A percentile compares a stretch with the other conserved stretches of the same genome.
phyloP scores from a whole-genome alignment of 2,113 vertebrate species.

The Neolamprologus cancellatus region DNA sequence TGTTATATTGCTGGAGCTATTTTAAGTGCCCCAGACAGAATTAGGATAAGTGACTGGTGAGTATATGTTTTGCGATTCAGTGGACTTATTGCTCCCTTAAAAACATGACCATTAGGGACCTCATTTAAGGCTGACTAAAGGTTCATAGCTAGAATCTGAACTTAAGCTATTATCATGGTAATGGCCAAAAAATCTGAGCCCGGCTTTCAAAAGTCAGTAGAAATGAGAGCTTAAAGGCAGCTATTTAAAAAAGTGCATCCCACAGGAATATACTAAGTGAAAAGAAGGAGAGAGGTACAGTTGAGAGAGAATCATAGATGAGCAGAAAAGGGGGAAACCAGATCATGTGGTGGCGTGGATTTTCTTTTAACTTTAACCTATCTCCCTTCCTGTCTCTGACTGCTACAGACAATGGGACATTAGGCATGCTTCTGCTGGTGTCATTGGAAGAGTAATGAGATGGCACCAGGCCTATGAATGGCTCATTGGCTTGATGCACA shows the following conservation, averaged over 20 bases:
- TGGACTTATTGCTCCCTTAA: constrained; percentile 24
- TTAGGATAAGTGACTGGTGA: constrained; percentile 15
- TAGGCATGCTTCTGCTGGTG: constrained; percentile 42
- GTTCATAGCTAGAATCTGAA: constrained; percentile 34
- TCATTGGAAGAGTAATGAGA: constrained; percentile 66
- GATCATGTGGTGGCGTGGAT: not conserved
- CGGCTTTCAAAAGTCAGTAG: constrained; percentile 36
- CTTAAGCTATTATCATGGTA: constrained; percentile 43
- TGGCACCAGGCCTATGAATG: constrained; percentile 56
- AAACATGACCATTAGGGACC: constrained; percentile 36
- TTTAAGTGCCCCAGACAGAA: constrained; percentile 18
- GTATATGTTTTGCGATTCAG: constrained; percentile 6
- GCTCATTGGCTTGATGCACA: constrained; percentile 65
- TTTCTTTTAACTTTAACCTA: constrained; percentile 17
- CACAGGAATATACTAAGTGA: constrained; percentile 8
- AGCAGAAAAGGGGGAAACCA: not conserved
- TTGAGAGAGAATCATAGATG: not conserved
- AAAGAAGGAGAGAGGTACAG: not conserved
- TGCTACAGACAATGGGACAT: constrained; percentile 49
- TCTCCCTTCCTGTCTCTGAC: constrained; percentile 19
- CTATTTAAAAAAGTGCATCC: constrained; percentile 27
- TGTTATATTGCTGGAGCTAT: not conserved
- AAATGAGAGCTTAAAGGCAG: constrained; percentile 35
- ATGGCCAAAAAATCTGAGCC: constrained; percentile 11
- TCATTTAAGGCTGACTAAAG: constrained; percentile 45